Evolutionary conservation across 2,888 invertebrate genomes (phyloP).

Genomic region (Ommatoiulus sabulosus): DNA sequence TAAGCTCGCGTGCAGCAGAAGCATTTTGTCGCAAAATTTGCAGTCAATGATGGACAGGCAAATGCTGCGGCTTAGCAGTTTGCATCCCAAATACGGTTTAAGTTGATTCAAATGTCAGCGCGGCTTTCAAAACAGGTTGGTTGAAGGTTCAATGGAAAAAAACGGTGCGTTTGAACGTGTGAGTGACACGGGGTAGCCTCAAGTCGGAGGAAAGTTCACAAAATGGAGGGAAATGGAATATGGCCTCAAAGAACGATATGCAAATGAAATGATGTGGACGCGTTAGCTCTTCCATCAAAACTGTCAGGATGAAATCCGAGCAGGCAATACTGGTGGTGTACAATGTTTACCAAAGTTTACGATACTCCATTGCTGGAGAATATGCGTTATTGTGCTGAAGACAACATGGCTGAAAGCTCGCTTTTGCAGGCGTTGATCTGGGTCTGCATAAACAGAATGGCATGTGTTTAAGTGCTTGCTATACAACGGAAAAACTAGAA

Average conservation of each 20-base stretch:
- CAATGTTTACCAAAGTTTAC: neutral
- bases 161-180: neutral
- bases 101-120: slow-evolving; percentile 10
- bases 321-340: neutral
- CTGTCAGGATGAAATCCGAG: neutral
- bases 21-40: neutral
- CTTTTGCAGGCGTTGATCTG: too few relatives aligned
- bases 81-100: slow-evolving; percentile 19
- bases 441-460: too few relatives aligned
- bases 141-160: neutral
- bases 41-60: slow-evolving; percentile 19
- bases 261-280: neutral
- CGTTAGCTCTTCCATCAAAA: neutral
- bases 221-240: neutral
- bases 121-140: slow-evolving; percentile 1
- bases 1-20: neutral
- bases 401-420: too few relatives aligned
- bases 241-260: slow-evolving; percentile 18
- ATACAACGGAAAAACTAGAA: too few relatives aligned
- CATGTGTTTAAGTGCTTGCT: too few relatives aligned
- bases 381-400: neutral
- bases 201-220: neutral
- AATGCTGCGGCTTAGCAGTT: slow-evolving; percentile 19
- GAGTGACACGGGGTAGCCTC: slow-evolving; percentile 19
- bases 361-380: neutral